Base-by-base conservation (phyloP, 2,888 invertebrate genomes). In the Hydraecia micacea region DNA sequence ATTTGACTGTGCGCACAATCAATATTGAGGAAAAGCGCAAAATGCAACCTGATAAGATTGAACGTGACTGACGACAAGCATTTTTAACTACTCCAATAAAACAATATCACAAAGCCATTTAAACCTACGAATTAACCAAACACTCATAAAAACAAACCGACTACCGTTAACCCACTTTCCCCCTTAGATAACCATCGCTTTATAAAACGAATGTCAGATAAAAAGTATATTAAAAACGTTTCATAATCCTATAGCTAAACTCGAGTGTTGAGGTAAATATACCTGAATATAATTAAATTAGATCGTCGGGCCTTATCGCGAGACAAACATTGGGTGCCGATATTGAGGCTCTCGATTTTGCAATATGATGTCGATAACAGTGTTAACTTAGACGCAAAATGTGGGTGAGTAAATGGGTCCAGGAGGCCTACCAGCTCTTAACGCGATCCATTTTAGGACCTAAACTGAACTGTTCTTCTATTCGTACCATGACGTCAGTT, bases 261-360 rank as follows among this genome's bases (percentile, higher is more conserved):
- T 78, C 49, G n/a, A 86, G 85, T 86, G 75, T 49, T 28, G 25
- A 32, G 65, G 81, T 65, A 86, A 80, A 86, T 71, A 72, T 58
- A 42, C 52, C 62, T 36, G 71, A 58, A 73, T 66, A 77, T 86
- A 85, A 86, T 84, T 81, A 67, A 86, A 86, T 86, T 86, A 81
- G 70, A 75, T 74, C 46, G 68, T 46, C 32, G 28, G 0, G 2
- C 63, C 52, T 74, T 84, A 85, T 84, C 84, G 46, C 21, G 9
- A 21, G 3, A 62, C 63, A 85, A 85, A 77, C 70, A 84, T 25
- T 36, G 42, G 2, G 28, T n/a, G 15, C 1, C 9, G 39, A 68
- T 85, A 84, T 76, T 84, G 18, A 36, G 49, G 72, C 66, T 28
- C 65, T 75, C 18, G 49, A 36, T 46, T 52, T 67, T 58, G 62